Base-by-base conservation (phyloP, 2,113 vertebrate species). In the Percina caprodes region DNA sequence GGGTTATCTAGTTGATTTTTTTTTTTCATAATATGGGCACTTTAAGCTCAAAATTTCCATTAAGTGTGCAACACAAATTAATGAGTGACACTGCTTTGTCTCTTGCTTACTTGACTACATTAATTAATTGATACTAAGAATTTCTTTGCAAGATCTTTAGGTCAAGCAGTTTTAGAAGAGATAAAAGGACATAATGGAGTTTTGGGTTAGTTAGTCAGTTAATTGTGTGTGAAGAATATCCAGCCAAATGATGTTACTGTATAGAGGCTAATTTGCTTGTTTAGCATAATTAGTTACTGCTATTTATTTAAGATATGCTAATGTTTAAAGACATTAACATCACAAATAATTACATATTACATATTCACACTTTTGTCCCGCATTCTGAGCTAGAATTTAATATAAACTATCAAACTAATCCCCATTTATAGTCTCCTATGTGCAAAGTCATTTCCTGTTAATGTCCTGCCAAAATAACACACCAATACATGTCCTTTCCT, bases 251-350 rank as follows among this genome's bases (percentile, higher is more conserved):
- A n/a, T n/a, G n/a, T 77, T 63, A 39, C 11, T 11, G 39, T 39
- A 42, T 42, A 42, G 8, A 61, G 73, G 70, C 59, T 83, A 80
- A 81, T 85, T 77, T 76, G 59, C 56, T 83, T 74, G 76, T 75
- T 84, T 75, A 19, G 39, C 59, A 78, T 76, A 69, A 84, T 74
- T 14, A 63, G 68, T 69, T 24, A 5, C 68, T 11, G 68, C 58
- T 35, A 16, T 77, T 76, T 60, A 84, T 74, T 60, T 23, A 65
- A 59, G 10, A 80, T 42, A 55, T 24, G 35, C n/a, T 52, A 33
- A 49, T 74, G 67, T 67, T 65, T 67, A 63, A 52, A 74, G 61
- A 63, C 26, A 18, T 60, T 46, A 7, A 11, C 33, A 58, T 42
- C 33, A 13, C 12, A 70, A 30, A n/a, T 13, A n/a, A n/a, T n/a